These are phyloP conservation scores for Hipposideros armiger DNA, from an alignment of 2,113 vertebrate species.

Conservation along the genomic window DNA sequence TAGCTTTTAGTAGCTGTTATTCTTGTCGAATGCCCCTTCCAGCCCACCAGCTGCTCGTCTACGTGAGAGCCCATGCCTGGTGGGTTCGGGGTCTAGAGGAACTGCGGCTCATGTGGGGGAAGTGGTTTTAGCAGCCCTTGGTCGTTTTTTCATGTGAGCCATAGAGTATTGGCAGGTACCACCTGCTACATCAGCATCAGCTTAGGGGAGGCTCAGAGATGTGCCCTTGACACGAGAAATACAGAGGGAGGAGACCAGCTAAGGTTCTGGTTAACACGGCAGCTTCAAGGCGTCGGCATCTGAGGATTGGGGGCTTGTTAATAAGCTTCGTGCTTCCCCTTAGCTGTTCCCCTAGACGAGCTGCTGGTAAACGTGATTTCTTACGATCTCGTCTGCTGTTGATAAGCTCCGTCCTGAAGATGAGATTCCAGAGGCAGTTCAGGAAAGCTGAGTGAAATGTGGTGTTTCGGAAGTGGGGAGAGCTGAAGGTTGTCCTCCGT, in stretches of 20 bases:
- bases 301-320: neutral
- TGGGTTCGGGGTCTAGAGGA: neutral
- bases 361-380: neutral
- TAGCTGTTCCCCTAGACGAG: neutral
- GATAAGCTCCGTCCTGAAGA: neutral
- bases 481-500: neutral
- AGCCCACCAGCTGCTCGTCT: neutral
- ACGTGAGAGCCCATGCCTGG: neutral
- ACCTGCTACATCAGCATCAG: neutral
- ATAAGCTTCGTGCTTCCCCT: neutral
- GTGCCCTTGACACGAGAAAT: neutral
- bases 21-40: neutral
- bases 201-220: neutral
- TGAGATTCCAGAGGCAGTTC: neutral
- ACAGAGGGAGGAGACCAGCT: accelerated
- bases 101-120: neutral
- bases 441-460: neutral
- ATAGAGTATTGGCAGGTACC: neutral
- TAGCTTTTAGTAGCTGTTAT: neutral
- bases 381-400: neutral
- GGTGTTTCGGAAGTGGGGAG: neutral
- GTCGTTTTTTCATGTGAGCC: neutral
- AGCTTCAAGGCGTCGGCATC: neutral
- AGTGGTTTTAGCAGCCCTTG: neutral
- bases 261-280: accelerated